Base-by-base conservation (phyloP, 2,888 invertebrate genomes). In the Onchidella celtica region DNA sequence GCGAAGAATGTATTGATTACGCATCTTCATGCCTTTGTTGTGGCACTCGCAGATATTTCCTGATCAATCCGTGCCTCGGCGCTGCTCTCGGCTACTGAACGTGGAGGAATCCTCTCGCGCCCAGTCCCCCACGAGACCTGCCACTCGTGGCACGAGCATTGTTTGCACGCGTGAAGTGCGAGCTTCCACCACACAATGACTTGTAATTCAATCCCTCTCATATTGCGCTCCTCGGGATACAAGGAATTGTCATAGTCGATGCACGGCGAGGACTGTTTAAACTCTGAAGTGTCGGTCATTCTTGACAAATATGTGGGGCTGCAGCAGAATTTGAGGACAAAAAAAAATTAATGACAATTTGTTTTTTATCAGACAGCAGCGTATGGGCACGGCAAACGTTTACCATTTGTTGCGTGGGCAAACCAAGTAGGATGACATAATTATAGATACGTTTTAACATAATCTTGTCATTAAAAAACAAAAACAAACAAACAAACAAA, bases 1-100 rank as follows among this genome's bases (percentile, higher is more conserved):
- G 36, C 69, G 47, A 69, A 69, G 40, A 69, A 69, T 69, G 29
- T 69, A 69, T 69, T 47, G 69, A 69, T 69, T 47, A 69, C n/a
- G 55, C 69, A 47, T 69, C 69, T 69, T 14, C 47, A 69, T 0
- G 47, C 34, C 27, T 69, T 69, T 69, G 69, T 69, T 47, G 55
- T 47, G 55, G 34, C 29, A 47, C 69, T 69, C 32, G 69, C n/a
- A 69, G 34, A 69, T 47, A 69, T 69, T 11, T 4, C 47, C 69
- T 24, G n/a, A 47, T 47, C 47, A 69, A 21, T 69, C 47, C 55
- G 69, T 38, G 36, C 3, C 40, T n/a, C n/a, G n/a, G n/a, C n/a
- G n/a, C n/a, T n/a, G n/a, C n/a, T n/a, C n/a, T n/a, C n/a, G n/a
- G n/a, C n/a, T n/a, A n/a, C n/a, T n/a, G n/a, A n/a, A n/a, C n/a